Evolutionary conservation across 2,888 invertebrate species (phyloP).

Genomic region (Encarsia formosa): DNA sequence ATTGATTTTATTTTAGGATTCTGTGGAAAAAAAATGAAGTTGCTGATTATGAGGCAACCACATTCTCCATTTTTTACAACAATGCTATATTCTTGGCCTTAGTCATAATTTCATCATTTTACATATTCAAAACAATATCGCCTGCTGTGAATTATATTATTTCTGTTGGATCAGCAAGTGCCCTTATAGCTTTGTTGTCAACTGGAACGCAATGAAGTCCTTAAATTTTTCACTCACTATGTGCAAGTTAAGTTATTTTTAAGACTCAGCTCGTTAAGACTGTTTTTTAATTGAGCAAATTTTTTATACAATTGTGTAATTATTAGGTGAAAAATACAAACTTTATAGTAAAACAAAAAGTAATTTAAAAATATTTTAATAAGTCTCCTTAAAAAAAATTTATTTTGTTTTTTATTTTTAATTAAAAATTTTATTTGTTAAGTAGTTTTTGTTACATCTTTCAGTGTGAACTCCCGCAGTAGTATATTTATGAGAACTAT

Average conservation of each 20-base stretch:
- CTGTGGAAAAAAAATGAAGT: conserved; percentile 99
- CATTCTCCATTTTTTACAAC: conserved; percentile 98
- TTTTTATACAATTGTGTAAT: conserved; percentile 36
- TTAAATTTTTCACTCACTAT: conserved; percentile 6
- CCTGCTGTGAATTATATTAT: conserved; percentile 92
- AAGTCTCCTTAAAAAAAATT: too few species aligned
- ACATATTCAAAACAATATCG: conserved; percentile 81
- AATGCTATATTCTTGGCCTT: conserved; percentile 93
- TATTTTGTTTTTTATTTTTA: too few species aligned
- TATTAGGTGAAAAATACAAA: conserved; percentile 31
- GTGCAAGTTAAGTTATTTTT: conserved; percentile 24
- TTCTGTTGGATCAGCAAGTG: conserved; percentile 85
- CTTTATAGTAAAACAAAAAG: conserved; percentile 38
- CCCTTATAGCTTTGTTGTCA: conserved; percentile 90
- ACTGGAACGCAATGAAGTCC: conserved; percentile 70
- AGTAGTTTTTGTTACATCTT: too few species aligned
- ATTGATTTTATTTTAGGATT: conserved; percentile 61
- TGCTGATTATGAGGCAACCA: conserved; percentile 98
- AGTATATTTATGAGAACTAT: too few species aligned
- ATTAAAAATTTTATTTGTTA: conserved; percentile 9
- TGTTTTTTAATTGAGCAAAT: conserved; percentile 19
- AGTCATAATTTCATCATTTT: conserved; percentile 91
- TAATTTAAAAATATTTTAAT: too few species aligned
- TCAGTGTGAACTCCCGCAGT: too few species aligned
- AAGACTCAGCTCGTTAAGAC: conserved; percentile 28